Evolutionary conservation across 2,797 vertebrate genomes (phyloP).

Genomic region (Acanthurus tractus): DNA sequence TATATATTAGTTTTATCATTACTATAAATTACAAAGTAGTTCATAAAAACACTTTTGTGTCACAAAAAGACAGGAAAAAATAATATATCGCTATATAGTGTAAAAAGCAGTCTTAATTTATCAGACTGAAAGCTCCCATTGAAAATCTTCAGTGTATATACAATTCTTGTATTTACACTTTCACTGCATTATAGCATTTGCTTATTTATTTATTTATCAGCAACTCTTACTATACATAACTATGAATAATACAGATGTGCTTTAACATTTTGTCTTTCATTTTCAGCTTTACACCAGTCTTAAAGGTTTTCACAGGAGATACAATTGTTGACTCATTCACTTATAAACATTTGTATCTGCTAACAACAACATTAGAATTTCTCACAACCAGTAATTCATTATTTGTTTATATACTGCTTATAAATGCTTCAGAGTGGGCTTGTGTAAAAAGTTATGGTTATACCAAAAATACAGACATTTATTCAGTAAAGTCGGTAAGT

Average conservation of each 20-base stretch:
- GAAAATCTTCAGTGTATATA: slow-evolving; percentile 4
- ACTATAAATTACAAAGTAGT: neutral
- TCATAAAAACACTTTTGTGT: slow-evolving; percentile 8
- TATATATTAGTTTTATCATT: neutral
- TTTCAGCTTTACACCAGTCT: neutral
- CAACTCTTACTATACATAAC: neutral
- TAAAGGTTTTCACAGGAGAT: neutral
- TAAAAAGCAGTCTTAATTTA: neutral
- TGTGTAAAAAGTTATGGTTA: neutral
- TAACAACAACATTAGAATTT: neutral
- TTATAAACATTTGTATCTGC: neutral
- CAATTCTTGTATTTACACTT: slow-evolving; percentile 33
- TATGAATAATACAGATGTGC: neutral
- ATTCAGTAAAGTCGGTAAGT: neutral
- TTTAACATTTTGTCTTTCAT: neutral
- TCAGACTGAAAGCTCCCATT: neutral
- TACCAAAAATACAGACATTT: neutral
- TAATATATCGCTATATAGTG: neutral
- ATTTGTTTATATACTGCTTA: neutral
- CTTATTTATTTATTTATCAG: neutral
- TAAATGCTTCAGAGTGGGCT: neutral
- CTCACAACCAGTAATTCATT: neutral
- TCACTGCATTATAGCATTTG: neutral
- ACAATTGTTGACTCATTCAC: neutral
- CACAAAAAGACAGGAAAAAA: neutral